phyloP scores from a whole-genome alignment of 2,113 vertebrate genomes.

The Sapajus apella region DNA sequence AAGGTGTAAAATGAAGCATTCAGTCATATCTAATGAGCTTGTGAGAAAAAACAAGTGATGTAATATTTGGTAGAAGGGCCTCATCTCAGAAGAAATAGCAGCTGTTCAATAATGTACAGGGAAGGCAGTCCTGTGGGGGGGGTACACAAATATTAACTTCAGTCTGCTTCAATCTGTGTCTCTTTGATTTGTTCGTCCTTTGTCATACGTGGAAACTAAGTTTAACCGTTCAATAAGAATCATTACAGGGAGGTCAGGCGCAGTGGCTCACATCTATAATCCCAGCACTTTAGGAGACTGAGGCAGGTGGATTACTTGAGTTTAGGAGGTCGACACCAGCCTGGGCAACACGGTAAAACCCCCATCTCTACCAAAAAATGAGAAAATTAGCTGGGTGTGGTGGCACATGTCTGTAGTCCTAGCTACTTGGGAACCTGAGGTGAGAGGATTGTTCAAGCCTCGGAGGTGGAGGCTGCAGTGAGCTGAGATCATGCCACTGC shows the following conservation, averaged over 20 bases:
- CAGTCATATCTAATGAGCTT: background rate
- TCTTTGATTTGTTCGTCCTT: background rate
- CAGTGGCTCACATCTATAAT: too few species aligned
- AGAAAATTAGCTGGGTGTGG: too few species aligned
- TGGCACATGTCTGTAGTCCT: too few species aligned
- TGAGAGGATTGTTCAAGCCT: too few species aligned
- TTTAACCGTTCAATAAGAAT: background rate
- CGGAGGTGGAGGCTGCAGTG: too few species aligned
- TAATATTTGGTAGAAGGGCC: background rate
- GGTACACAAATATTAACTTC: background rate
- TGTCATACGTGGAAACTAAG: background rate
- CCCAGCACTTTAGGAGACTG: too few species aligned
- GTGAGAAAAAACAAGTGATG: background rate
- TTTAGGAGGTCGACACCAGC: too few species aligned
- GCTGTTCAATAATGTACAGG: background rate
- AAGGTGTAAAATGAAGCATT: background rate
- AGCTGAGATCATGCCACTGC: too few species aligned
- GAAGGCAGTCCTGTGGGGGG: background rate
- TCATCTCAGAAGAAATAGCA: background rate
- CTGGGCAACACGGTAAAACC: too few species aligned
- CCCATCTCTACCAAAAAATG: too few species aligned
- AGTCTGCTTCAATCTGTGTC: background rate
- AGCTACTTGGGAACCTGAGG: too few species aligned
- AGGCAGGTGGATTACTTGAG: too few species aligned
- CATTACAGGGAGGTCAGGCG: background rate